Conservation (phyloP, 2,113 vertebrate genomes). For the Ariopsis seemanni region DNA sequence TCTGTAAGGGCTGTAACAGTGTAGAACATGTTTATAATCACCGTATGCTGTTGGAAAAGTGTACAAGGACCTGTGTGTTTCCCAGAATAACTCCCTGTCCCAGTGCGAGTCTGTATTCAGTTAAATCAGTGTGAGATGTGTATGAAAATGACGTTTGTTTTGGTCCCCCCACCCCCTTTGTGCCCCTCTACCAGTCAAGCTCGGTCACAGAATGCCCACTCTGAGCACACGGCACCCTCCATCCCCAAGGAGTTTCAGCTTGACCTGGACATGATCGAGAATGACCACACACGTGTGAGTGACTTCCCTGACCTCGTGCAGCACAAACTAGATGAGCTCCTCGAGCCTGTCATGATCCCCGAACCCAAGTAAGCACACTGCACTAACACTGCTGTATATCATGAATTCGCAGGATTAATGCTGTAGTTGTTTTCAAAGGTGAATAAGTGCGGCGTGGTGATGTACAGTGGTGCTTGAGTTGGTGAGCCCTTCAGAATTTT, state of each 20-base stretch:
- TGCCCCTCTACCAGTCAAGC: constrained; percentile 80
- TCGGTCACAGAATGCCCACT: constrained; percentile 81
- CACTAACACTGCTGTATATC: neutral
- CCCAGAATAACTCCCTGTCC: neutral
- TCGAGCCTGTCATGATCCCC: constrained; percentile 93
- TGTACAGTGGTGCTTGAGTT: too few relatives aligned
- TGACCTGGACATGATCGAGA: constrained; percentile 96
- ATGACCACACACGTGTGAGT: constrained; percentile 83
- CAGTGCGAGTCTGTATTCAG: neutral
- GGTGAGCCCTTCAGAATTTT: too few relatives aligned
- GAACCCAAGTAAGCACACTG: constrained; percentile 84
- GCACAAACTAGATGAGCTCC: constrained; percentile 95
- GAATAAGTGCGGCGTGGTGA: neutral
- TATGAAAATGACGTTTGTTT: neutral
- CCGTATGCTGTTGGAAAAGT: constrained; percentile 19
- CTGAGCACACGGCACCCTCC: constrained; percentile 76
- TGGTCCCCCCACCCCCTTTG: neutral
- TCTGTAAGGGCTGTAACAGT: neutral
- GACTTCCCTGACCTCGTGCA: constrained; percentile 96
- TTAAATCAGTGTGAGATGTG: neutral
- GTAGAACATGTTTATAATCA: neutral
- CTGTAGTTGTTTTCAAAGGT: neutral
- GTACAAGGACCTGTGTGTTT: constrained; percentile 17
- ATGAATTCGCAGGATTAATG: neutral
- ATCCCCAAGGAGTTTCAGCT: constrained; percentile 94